A percentile compares a stretch with the other conserved stretches of the same genome.
These are phyloP conservation scores for Luperina nickerlii DNA, from an alignment of 2,888 invertebrate genomes.

Conservation along the genomic window DNA sequence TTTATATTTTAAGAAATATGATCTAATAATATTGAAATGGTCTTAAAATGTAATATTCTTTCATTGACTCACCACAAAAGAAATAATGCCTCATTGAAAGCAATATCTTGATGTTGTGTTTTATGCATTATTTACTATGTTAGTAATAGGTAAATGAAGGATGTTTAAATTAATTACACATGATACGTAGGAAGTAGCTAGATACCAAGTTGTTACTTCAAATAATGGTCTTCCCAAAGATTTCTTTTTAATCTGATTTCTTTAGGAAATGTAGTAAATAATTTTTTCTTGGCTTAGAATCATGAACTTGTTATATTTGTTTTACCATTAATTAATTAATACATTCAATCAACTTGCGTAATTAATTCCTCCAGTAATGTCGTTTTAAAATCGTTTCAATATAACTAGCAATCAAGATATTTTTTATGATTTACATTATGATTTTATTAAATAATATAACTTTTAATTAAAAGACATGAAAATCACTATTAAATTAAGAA, in stretches of 20 bases:
- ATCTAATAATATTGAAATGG: slow-evolving; percentile 62
- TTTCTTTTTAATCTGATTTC: slow-evolving; percentile 52
- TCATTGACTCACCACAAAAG: slow-evolving; percentile 26
- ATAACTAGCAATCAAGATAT: slow-evolving; percentile 51
- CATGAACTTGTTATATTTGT: slow-evolving; percentile 52
- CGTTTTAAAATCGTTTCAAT: slow-evolving; percentile 64
- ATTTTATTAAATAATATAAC: slow-evolving; percentile 54
- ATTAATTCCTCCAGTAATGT: slow-evolving; percentile 61
- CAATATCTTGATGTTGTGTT: slow-evolving; percentile 21
- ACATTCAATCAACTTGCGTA: slow-evolving; percentile 41
- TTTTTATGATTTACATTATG: slow-evolving; percentile 62
- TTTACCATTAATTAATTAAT: slow-evolving; percentile 50
- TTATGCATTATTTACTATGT: slow-evolving; percentile 21
- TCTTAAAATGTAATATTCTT: slow-evolving; percentile 59
- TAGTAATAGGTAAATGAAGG: slow-evolving; percentile 19
- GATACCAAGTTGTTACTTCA: slow-evolving; percentile 46
- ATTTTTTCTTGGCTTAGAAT: slow-evolving; percentile 49
- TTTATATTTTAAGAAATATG: slow-evolving; percentile 65
- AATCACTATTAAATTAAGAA: slow-evolving; percentile 61
- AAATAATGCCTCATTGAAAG: slow-evolving; percentile 27
- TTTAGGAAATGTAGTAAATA: slow-evolving; percentile 59
- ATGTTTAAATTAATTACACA: slow-evolving; percentile 11
- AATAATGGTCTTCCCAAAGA: slow-evolving; percentile 63
- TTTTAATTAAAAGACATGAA: slow-evolving; percentile 60
- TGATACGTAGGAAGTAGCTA: not conserved